These are phyloP conservation scores for Rhodeus uyekii DNA, from an alignment of 2,797 vertebrate genomes.

Conservation along the genomic window DNA sequence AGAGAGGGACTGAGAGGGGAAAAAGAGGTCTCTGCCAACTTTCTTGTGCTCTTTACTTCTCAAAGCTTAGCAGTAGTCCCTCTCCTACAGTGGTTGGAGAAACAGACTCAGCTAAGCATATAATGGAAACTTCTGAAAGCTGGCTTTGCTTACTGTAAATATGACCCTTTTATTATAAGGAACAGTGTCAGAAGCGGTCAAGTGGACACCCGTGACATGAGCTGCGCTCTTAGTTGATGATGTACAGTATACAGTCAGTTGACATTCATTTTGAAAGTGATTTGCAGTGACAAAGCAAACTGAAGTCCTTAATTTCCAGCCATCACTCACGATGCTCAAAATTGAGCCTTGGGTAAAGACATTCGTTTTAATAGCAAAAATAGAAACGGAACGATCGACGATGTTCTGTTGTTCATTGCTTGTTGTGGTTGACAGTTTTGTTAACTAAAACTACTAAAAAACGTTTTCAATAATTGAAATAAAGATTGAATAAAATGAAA, in stretches of 20 bases:
- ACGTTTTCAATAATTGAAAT: background rate
- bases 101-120: constrained; percentile 64
- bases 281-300: background rate
- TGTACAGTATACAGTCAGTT: background rate
- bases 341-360: background rate
- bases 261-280: background rate
- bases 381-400: background rate
- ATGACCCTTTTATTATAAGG: constrained; percentile 51
- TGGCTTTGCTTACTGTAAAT: constrained; percentile 69
- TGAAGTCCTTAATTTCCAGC: background rate
- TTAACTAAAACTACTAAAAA: background rate
- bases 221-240: constrained; percentile 5
- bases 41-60: constrained; percentile 21
- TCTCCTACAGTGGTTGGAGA: background rate
- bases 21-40: constrained; percentile 21
- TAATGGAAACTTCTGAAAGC: constrained; percentile 75
- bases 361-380: background rate
- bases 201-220: constrained; percentile 1
- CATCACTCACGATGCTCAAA: background rate
- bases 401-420: background rate
- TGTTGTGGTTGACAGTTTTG: background rate
- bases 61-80: background rate
- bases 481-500: background rate
- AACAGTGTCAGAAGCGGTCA: constrained; percentile 21
- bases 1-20: background rate